Evolutionary conservation across 2,113 vertebrate species (phyloP).

Genomic region (Riparia riparia): DNA sequence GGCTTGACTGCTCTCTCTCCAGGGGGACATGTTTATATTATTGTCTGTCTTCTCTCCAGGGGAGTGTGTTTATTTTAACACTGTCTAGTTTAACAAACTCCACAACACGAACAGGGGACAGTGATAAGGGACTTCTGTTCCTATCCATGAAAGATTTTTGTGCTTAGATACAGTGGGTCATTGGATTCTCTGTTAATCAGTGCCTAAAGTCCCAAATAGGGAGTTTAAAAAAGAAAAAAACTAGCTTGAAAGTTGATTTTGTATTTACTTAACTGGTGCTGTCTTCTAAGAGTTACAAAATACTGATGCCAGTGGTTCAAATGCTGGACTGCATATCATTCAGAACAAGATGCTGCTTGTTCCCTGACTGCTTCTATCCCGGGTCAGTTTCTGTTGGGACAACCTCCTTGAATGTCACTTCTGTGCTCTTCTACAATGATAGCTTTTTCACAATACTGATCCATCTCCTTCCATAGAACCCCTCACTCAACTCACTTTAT

Average conservation of each 20-base stretch:
- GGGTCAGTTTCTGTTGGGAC: background rate
- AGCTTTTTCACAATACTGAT: background rate
- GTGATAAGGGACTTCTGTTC: background rate
- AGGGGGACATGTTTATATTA: no score
- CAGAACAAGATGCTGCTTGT: background rate
- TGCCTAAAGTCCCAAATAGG: background rate
- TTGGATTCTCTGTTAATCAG: background rate
- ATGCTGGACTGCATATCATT: fast-evolving
- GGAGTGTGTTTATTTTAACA: no score
- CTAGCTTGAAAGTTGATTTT: background rate
- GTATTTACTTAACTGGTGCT: background rate
- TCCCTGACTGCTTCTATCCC: background rate
- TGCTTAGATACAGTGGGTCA: background rate
- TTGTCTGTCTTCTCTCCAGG: no score
- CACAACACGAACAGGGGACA: background rate
- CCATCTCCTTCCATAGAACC: background rate
- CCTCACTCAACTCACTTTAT: background rate
- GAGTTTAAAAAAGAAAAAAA: background rate
- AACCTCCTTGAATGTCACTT: background rate
- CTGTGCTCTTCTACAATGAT: background rate
- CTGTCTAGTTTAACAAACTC: no score
- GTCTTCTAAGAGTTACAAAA: background rate
- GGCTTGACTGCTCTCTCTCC: no score
- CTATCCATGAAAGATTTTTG: fast-evolving
- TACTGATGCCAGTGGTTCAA: background rate